Percentiles rank a stretch among this genome's conserved stretches.
Evolutionary conservation across 2,888 invertebrate species (phyloP).

Genomic region (Eilema griseolum): DNA sequence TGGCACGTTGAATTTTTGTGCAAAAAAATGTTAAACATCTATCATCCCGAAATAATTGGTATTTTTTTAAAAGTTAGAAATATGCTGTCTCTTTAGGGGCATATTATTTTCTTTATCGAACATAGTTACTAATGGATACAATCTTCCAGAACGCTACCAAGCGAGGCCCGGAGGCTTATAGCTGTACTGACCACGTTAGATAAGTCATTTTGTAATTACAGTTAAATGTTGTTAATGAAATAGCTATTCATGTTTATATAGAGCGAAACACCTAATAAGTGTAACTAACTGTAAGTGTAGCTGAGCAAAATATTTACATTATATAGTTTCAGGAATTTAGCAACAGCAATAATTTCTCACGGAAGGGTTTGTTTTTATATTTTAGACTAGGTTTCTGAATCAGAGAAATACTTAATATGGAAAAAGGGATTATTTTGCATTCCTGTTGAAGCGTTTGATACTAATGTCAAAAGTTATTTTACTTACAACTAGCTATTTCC

Average conservation of each 20-base stretch:
- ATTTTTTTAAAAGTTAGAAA: no score
- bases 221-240: slow-evolving; percentile 16
- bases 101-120: slow-evolving; percentile 10
- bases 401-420: no score
- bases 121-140: slow-evolving; percentile 14
- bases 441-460: no score
- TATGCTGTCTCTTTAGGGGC: background rate
- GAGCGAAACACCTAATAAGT: background rate
- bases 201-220: slow-evolving; percentile 22
- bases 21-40: no score
- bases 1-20: no score
- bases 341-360: background rate
- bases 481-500: no score
- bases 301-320: background rate
- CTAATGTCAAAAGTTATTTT: no score
- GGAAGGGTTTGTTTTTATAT: background rate
- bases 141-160: slow-evolving; percentile 11
- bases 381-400: no score
- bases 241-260: slow-evolving; percentile 6
- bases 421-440: no score
- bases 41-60: no score
- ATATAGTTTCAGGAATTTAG: background rate
- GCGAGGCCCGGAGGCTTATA: slow-evolving; percentile 9
- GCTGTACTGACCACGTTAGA: slow-evolving; percentile 13
- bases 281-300: background rate